Base-by-base conservation (phyloP, 2,888 invertebrate genomes). In the Lasioglossum zephyrum region DNA sequence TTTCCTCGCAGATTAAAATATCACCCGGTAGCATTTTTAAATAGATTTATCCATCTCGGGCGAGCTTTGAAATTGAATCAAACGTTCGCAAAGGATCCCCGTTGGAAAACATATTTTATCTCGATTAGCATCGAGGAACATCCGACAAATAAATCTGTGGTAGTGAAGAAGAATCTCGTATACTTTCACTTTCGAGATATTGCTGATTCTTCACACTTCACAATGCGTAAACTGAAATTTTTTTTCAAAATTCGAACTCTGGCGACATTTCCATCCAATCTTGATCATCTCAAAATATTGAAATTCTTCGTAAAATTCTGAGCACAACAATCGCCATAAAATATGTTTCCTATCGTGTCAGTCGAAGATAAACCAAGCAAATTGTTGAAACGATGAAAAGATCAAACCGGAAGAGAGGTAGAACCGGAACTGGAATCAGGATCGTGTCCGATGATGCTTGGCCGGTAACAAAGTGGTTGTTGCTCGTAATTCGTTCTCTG, bases 401-500 rank as follows among this genome's bases (percentile, higher is more conserved):
- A 41, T 36, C 31, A 11, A 47, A 36, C n/a, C 76, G 16, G 47
- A 47, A 47, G 49, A 66, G 77, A 79, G 72, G 72, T 26, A 63
- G 75, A 86, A 87, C 74, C 73, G n/a, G 22, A 53, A 53, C 53
- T 53, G 53, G 53, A 53, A n/a, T 53, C 53, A 36, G 79, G 77
- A 74, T 74, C 70, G 31, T 74, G 84, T 74, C 49, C 76, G 26
- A 18, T 47, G 84, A 72, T 73, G 36, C 85, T 81, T 74, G 79
- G 49, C 78, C 75, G 79, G 78, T 85, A 90, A 90, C 83, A 88
- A 90, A 90, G 85, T 86, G 87, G 87, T 86, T 70, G 81, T 74
- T 79, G 81, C 82, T 73, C 84, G 80, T 86, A 89, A 90, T 89
- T 90, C 86, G 89, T 90, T 89, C 66, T 69, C 39, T 49, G 73